Evolutionary conservation across 1,140 invertebrate species (phyloP).

Genomic region (Phortica variegata): DNA sequence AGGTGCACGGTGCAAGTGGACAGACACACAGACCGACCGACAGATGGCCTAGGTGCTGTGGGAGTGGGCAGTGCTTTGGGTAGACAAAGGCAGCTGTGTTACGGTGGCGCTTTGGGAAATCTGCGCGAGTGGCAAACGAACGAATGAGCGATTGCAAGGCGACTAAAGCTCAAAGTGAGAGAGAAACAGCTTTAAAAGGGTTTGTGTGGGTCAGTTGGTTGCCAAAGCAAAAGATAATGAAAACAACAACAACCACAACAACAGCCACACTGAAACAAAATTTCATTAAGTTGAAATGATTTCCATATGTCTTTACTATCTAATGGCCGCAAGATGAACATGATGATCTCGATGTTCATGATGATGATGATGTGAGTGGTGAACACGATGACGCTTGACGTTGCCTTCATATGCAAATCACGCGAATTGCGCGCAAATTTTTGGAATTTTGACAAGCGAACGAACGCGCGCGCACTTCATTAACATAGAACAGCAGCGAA

Average conservation of each 20-base stretch:
- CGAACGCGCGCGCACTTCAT: conserved; percentile 6
- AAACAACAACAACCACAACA: conserved; percentile 27
- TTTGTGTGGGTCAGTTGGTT: conserved; percentile 11
- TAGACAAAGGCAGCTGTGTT: too few relatives aligned
- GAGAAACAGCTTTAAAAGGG: not conserved
- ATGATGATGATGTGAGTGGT: too few relatives aligned
- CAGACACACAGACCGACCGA: too few relatives aligned
- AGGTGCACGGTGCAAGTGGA: too few relatives aligned
- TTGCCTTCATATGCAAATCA: conserved; percentile 44
- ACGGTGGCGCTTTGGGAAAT: conserved; percentile 45
- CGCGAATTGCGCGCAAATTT: conserved; percentile 10
- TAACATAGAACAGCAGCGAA: too few relatives aligned
- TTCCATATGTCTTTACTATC: conserved; percentile 11
- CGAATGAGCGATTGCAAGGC: conserved; percentile 16
- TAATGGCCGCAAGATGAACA: conserved; percentile 47
- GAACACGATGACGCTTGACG: too few relatives aligned
- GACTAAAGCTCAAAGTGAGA: conserved; percentile 12
- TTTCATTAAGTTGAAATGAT: too few relatives aligned
- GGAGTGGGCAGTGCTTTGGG: conserved; percentile 15
- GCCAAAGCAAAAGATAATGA: conserved; percentile 20
- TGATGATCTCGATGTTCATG: too few relatives aligned
- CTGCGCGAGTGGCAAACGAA: conserved; percentile 37
- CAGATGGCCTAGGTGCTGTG: conserved; percentile 22
- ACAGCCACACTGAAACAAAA: conserved; percentile 5
- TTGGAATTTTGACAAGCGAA: conserved; percentile 39